Evolutionary conservation across 2,888 invertebrate species (phyloP), one percentile per base, ranked within the genome.

Genomic region (Branchellion lobata): DNA sequence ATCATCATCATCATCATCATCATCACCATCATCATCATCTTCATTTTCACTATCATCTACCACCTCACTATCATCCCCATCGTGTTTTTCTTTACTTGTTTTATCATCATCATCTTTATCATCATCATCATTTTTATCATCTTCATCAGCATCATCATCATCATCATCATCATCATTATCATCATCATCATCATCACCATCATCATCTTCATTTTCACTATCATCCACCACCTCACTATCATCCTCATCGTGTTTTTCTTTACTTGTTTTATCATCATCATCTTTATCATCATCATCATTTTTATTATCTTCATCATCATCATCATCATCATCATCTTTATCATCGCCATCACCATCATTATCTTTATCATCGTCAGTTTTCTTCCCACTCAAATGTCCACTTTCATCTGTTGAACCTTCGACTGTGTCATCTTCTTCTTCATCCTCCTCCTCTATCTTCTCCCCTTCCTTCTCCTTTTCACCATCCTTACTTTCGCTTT

Each of bases 31-130:
- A 1, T 68, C 40, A 18, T 68, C 21, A 51, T 68, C 71, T 69
- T 33, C 21, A 68, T 34, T 73, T n/a, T 73, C n/a, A n/a, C 40
- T 40, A 14, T 75, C 53, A 24, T 51, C 53, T 51, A 14, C 34
- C 11, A 57, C 77, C 8, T 77, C 36, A 77, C 33, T 18, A 2
- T 53, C 33, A 57, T 5, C 8, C 21, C 34, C 79, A 34, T 34
- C 51, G 2, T 53, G 61, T 29, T 78, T 29, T 53, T 78, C 71
- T 36, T 47, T n/a, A 61, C 21, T 53, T 92, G 92, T 69, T 94
- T 61, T 33, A 57, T 95, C 1, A 92, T 91, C 87, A 95, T 33
- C 27, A 36, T 51, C 33, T 14, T 73, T 36, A 18, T 53, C 74
- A 21, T 73, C 73, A 1, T 51, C 57, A 1, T 72, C 61, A 57